phyloP scores from a whole-genome alignment of 2,888 invertebrate genomes.

The Podotricha telesiphe region DNA sequence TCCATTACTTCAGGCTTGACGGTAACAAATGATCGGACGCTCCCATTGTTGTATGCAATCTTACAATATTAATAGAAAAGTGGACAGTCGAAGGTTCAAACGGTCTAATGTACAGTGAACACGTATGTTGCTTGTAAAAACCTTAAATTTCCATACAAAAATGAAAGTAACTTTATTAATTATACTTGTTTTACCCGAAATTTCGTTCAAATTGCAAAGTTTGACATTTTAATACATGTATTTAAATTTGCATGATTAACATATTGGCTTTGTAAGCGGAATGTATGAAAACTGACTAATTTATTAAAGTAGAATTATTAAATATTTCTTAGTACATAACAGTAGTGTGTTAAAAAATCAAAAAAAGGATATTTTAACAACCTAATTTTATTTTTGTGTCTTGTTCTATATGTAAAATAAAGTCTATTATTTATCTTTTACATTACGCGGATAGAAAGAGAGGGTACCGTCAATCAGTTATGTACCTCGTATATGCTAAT shows the following conservation, averaged over 20 bases:
- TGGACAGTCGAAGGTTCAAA: slow-evolving; percentile 6
- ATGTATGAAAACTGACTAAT: background rate
- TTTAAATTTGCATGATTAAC: background rate
- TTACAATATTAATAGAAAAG: slow-evolving; percentile 22
- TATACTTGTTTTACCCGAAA: background rate
- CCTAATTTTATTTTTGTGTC: too few relatives aligned
- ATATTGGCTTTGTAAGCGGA: background rate
- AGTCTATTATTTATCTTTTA: too few relatives aligned
- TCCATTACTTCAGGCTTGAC: slow-evolving; percentile 21
- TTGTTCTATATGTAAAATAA: too few relatives aligned
- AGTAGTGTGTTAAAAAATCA: too few relatives aligned
- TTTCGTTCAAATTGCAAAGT: background rate
- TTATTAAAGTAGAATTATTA: background rate
- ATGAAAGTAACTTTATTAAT: background rate
- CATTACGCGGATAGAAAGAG: too few relatives aligned
- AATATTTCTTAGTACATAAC: too few relatives aligned
- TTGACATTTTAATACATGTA: background rate
- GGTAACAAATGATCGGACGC: slow-evolving; percentile 33
- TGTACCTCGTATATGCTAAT: too few relatives aligned
- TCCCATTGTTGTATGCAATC: slow-evolving; percentile 19
- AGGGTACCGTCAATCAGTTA: too few relatives aligned
- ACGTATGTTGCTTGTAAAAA: background rate
- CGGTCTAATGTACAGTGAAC: background rate
- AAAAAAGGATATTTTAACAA: too few relatives aligned
- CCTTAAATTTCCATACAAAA: background rate